Evolutionary conservation across 2,797 vertebrate genomes (phyloP).

Genomic region (Megaceryle alcyon): DNA sequence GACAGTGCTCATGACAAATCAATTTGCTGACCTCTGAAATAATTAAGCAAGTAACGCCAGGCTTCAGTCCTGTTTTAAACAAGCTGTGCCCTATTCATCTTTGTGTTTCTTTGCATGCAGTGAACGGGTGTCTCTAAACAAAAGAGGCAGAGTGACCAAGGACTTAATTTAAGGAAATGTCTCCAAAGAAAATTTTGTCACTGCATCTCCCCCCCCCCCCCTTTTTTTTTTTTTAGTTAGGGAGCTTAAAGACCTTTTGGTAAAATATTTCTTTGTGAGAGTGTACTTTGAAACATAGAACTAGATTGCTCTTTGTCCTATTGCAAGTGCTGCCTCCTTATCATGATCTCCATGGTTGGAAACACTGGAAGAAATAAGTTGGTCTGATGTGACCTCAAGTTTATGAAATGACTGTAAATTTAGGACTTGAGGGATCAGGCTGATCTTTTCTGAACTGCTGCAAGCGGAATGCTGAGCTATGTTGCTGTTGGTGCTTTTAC

Average conservation of each 20-base stretch:
- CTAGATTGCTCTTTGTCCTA: neutral
- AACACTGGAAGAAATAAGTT: constrained; percentile 37
- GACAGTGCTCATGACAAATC: constrained; percentile 10
- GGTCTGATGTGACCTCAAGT: constrained; percentile 35
- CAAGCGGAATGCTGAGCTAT: constrained; percentile 50
- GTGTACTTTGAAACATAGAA: constrained; percentile 30
- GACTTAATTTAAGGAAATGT: neutral
- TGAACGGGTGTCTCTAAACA: neutral
- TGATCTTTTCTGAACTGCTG: constrained; percentile 42
- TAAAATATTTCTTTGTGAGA: neutral
- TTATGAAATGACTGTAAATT: constrained; percentile 54
- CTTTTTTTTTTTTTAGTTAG: neutral
- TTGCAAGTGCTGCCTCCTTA: neutral
- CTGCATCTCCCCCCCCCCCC: neutral
- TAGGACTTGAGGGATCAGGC: constrained; percentile 18
- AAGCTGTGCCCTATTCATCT: neutral
- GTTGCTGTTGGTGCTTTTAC: constrained; percentile 73
- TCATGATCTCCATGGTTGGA: constrained; percentile 13
- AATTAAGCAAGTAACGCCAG: neutral
- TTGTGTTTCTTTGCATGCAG: neutral
- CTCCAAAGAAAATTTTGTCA: neutral
- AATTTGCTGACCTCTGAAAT: constrained; percentile 51
- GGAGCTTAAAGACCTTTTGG: constrained; percentile 9
- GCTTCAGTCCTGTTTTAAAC: neutral
- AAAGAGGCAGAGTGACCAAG: neutral